Base-by-base conservation (phyloP, 92 coral and sea anemone genomes). In the Desmophyllum pertusum region DNA sequence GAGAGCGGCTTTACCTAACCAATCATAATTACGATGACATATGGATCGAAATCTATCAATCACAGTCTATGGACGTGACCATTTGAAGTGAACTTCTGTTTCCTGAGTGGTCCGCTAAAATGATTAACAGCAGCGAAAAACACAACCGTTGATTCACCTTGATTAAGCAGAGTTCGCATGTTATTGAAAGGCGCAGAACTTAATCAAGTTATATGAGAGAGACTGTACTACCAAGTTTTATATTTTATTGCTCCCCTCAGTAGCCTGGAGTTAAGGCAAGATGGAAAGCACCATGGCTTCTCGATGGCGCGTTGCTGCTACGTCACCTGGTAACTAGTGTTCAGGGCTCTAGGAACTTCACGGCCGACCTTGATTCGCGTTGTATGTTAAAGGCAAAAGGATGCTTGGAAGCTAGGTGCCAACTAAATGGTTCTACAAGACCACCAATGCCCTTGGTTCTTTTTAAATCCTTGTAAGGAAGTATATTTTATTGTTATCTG, bases 401-500 rank as follows among this genome's bases (percentile, higher is more conserved):
- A 61, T 72, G 55, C 3, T 53, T 31, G 78, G 53, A 82, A 55
- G 67, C 78, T 31, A 55, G 78, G 23, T 82, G 86, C 23, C 70
- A 53, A 21, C 79, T 82, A 9, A 71, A 71, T 73, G 79, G 86
- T 31, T 82, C 86, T 25, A n/a, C 62, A 1, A 25, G 15, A 43
- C 35, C 72, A 71, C 45, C 71, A 42, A 6, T 33, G 45, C 86
- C 86, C 3, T 52, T 72, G 30, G 67, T 72, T 25, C 71, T 82
- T 10, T 82, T 82, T 27, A 62, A 82, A 43, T 53, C 86, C 36
- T 57, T 82, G 86, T 82, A 41, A 82, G 86, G 21, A 48, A 29
- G 2, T 21, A 23, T 35, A n/a, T 45, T 31, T 48, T 46, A 15
- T 29, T 21, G n/a, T n/a, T n/a, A n/a, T n/a, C n/a, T n/a, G n/a